Evolutionary conservation across 2,888 invertebrate genomes (phyloP), one percentile per base, ranked within the genome.

Genomic region (Lepidochrysops patricia): DNA sequence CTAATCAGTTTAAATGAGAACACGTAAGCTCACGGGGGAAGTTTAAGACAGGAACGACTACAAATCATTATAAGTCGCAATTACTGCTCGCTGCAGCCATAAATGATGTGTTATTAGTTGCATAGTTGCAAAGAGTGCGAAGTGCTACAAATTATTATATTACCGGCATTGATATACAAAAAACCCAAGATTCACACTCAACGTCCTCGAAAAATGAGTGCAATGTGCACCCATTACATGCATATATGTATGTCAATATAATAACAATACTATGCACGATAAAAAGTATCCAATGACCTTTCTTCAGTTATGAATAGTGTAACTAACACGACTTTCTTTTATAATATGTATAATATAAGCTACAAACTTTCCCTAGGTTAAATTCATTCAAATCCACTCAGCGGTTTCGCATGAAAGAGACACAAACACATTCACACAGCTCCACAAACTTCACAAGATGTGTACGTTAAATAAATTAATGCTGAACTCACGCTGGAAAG

Each of bases 31-130:
- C 56, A 58, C 57, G 64, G 66, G 69, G 70, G 68, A 82, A 81
- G 72, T 82, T 79, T 67, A 72, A 76, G 74, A 74, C 75, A 73
- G 73, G 66, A 64, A 66, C 62, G 66, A 68, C 75, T 73, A 82
- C 85, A 85, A 84, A 85, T 85, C 85, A 85, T 79, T 75, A 76
- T 82, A 82, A 82, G 75, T 77, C 75, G 83, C 83, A 85, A 86
- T 85, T 85, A 85, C 79, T 68, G 67, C 70, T 67, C 72, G 73
- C 70, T 70, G 61, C 71, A 66, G 67, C 70, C 81, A 76, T 84
- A 82, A 84, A 84, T 84, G 60, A 60, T 58, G 67, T 69, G 79
- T 75, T 84, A 81, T 84, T 82, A 82, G 79, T 74, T 80, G 81
- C 84, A 84, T 82, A 84, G 82, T 83, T 84, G 73, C 70, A 74